These are phyloP conservation scores for Drosophila athabasca DNA, from an alignment of 1,140 invertebrate genomes.

Conservation along the genomic window DNA sequence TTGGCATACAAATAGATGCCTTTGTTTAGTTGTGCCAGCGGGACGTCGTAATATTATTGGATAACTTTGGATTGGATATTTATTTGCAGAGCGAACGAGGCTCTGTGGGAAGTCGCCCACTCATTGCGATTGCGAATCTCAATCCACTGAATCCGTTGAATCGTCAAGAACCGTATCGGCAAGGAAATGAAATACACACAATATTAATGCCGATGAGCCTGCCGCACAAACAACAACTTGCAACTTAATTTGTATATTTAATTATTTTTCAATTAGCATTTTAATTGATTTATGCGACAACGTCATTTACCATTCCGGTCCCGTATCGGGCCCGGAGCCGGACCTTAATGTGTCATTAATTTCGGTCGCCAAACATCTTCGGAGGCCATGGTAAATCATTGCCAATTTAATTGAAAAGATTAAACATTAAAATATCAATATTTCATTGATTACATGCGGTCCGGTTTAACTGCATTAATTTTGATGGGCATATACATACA, in stretches of 20 bases:
- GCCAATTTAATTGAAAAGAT: slow-evolving; percentile 79
- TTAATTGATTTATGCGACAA: slow-evolving; percentile 75
- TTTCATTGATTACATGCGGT: slow-evolving; percentile 64
- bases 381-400: slow-evolving; percentile 52
- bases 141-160: slow-evolving; percentile 35
- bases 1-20: slow-evolving; percentile 11
- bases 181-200: no score
- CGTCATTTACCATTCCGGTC: slow-evolving; percentile 53
- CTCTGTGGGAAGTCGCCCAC: slow-evolving; percentile 9
- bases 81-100: slow-evolving; percentile 12
- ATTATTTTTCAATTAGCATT: slow-evolving; percentile 71
- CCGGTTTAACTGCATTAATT: slow-evolving; percentile 64
- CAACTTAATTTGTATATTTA: slow-evolving; percentile 69
- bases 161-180: slow-evolving; percentile 13
- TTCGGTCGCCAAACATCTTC: slow-evolving; percentile 48
- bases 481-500: slow-evolving; percentile 20
- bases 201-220: slow-evolving; percentile 45
- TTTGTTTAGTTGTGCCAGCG: slow-evolving; percentile 33
- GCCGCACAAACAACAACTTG: slow-evolving; percentile 15
- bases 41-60: slow-evolving; percentile 26
- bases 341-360: slow-evolving; percentile 39
- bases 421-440: slow-evolving; percentile 79
- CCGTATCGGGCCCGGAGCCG: slow-evolving; percentile 5
- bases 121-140: neutral
- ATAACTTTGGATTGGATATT: slow-evolving; percentile 28